Base-by-base conservation (phyloP, 2,113 vertebrate species). In the Campylorhamphus procurvoides region DNA sequence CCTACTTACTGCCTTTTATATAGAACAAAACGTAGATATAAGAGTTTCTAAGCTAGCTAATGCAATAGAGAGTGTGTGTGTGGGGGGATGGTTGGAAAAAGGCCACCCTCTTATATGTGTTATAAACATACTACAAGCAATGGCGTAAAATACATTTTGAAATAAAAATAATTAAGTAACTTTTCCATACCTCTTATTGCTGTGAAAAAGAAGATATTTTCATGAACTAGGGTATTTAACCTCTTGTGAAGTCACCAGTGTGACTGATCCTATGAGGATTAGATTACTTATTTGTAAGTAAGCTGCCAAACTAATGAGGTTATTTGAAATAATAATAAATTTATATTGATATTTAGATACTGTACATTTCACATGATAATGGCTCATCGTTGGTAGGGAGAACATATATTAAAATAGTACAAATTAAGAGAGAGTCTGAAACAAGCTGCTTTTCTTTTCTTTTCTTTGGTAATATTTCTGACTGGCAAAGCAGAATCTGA, bases 21-120 rank as follows among this genome's bases (percentile, higher is more conserved):
- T 2, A 44, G 42, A 58, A 56, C 8, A 60, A 79, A 71, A 71
- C n/a, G 14, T 33, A 76, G 10, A 56, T 55, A 18, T 14, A 73
- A 60, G 46, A 31, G 35, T 44, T 94, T 82, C 27, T 76, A 46
- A 87, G n/a, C 2, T 50, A 52, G 31, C 39, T 33, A 64, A 55
- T 55, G 23, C 25, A 68, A 60, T 5, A 64, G 20, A 37, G 37
- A 37, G 37, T 37, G 37, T n/a, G n/a, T n/a, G n/a, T n/a, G 37
- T 7, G 37, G 37, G 37, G 37, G 37, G 37, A 37, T 37, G 37
- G 37, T 37, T 37, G 37, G 37, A 37, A 37, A 37, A 83, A 47
- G 0, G 4, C 11, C 27, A n/a, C 1, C 1, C 10, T 63, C 10
- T 23, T 42, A 19, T 11, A 12, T 0, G 1, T 31, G 15, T 7